Evolutionary conservation across 2,888 invertebrate genomes (phyloP).

Genomic region (Hyposoter didymator): DNA sequence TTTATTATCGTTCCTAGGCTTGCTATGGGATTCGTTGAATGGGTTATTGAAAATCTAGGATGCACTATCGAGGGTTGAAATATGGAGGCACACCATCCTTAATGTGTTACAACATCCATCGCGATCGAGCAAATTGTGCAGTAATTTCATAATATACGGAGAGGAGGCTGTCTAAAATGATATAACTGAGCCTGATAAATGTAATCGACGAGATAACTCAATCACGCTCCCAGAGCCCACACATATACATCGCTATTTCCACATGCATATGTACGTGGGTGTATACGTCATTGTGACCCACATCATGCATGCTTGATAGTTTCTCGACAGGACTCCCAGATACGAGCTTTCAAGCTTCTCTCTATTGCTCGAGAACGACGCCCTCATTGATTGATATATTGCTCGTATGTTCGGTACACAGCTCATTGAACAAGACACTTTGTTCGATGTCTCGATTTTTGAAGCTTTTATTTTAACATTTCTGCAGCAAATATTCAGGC

Average conservation of each 20-base stretch:
- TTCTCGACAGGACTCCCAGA: slow-evolving; percentile 20
- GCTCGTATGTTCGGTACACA: slow-evolving; percentile 7
- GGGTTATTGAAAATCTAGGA: neutral
- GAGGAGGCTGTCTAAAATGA: slow-evolving; percentile 13
- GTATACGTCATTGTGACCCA: slow-evolving; percentile 1
- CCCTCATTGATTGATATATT: slow-evolving; percentile 22
- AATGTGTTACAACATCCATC: neutral
- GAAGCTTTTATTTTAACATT: neutral
- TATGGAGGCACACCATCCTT: neutral
- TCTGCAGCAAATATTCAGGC: no score
- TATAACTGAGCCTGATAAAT: slow-evolving; percentile 17
- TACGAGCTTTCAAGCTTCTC: slow-evolving; percentile 14
- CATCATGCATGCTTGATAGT: neutral
- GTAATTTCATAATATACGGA: slow-evolving; percentile 14
- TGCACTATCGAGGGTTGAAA: neutral
- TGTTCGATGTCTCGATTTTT: neutral
- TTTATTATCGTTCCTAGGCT: neutral
- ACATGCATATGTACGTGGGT: neutral
- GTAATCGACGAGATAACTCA: slow-evolving; percentile 18
- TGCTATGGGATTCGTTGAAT: neutral
- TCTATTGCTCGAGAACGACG: neutral
- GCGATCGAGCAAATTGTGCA: neutral
- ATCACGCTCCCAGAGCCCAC: slow-evolving; percentile 4
- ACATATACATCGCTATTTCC: neutral
- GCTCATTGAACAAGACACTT: slow-evolving; percentile 16